Percentiles rank a stretch among this genome's conserved stretches.
Conservation (phyloP, 1,140 invertebrate genomes). For the Saccostrea echinata region DNA sequence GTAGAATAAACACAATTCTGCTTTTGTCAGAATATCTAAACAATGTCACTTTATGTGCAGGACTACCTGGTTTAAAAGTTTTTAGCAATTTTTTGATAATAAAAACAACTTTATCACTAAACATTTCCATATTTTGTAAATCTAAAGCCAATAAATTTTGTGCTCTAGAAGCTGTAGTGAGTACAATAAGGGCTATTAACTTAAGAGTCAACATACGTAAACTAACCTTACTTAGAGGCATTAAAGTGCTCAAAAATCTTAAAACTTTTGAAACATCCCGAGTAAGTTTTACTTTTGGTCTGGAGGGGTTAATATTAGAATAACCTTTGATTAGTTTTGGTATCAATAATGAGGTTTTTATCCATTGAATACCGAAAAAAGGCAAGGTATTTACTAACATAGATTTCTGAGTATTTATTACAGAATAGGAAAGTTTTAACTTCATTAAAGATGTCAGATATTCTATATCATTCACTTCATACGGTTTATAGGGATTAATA, state of each 20-base stretch:
- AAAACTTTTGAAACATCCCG: constrained; percentile 62
- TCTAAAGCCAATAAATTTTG: constrained; percentile 49
- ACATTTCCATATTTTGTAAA: constrained; percentile 18
- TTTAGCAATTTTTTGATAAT: constrained; percentile 25
- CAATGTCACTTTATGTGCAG: neutral
- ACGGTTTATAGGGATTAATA: constrained; percentile 41
- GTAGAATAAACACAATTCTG: constrained; percentile 27
- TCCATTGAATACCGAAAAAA: constrained; percentile 25
- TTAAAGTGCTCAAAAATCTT: constrained; percentile 43
- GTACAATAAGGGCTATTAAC: constrained; percentile 45
- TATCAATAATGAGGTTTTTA: constrained; percentile 33
- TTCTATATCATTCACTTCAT: constrained; percentile 34
- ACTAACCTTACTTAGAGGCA: constrained; percentile 34
- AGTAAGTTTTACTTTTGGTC: constrained; percentile 42
- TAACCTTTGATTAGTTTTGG: constrained; percentile 53
- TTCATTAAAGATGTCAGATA: constrained; percentile 41
- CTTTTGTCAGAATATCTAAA: neutral
- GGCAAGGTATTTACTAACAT: constrained; percentile 44
- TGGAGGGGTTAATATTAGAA: constrained; percentile 55
- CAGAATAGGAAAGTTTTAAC: constrained; percentile 48
- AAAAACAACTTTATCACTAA: neutral
- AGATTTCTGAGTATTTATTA: constrained; percentile 51
- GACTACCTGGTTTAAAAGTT: neutral
- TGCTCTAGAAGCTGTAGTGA: constrained; percentile 49
- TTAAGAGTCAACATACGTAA: constrained; percentile 55